Base-by-base conservation (phyloP, 1,140 invertebrate genomes). In the Magallana gigas region DNA sequence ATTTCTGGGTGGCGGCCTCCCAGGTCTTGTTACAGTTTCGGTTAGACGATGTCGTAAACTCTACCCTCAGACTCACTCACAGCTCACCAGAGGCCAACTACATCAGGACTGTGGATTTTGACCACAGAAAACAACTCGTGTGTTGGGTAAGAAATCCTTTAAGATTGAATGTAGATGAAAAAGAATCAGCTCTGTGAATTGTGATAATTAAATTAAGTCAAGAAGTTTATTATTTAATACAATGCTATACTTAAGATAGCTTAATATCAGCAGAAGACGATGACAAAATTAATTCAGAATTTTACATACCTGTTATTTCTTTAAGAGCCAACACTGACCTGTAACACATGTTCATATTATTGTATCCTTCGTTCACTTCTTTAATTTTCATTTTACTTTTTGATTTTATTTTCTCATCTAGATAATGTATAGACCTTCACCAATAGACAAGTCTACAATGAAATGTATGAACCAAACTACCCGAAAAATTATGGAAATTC, bases 101-200 rank as follows among this genome's bases (percentile, higher is more conserved):
- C 23, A 92, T 92, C 7, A 87, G 91, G 60, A 87, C 93, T 2
- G 68, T 94, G 58, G 94, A 94, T 90, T 94, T 94, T 86, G 89
- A 94, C 89, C 95, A 96, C 92, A 92, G 95, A 88, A 96, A 96
- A 94, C 94, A 96, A 56, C 96, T 96, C 16, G 92, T 97, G 1
- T 97, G 97, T 94, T 97, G 96, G 95, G 94, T 94, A 90, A 87
- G 87, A 88, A 29, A 95, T 36, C 36, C 5, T 48, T 48, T 48
- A 48, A 48, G 36, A 48, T 48, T 48, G 5, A 48, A 5, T 4
- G 36, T 48, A 48, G 36, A 48, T 48, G 36, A 48, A 48, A 5
- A 48, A 48, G 23, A 48, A 48, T 48, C 2, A 0, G 36, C 36
- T 48, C 36, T 48, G 36, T 2, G 36, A 48, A 48, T 23, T 23